phyloP scores from a whole-genome alignment of 2,888 invertebrate genomes.

The Pyrocoelia pectoralis region DNA sequence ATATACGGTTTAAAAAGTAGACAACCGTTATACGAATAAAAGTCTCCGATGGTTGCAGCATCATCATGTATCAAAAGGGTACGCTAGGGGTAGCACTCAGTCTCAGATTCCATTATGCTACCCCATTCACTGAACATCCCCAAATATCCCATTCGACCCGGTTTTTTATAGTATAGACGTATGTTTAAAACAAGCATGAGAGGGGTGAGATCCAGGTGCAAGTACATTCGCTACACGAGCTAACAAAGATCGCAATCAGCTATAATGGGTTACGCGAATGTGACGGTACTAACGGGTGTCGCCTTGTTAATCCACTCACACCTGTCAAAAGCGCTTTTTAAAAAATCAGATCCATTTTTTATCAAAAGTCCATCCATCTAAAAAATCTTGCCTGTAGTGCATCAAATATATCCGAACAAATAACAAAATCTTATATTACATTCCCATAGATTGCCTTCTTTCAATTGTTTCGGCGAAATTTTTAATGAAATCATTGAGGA shows the following conservation, averaged over 20 bases:
- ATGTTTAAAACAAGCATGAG: conserved; percentile 51
- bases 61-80: conserved; percentile 59
- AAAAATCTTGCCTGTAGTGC: too few species aligned
- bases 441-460: too few species aligned
- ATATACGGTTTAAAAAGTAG: conserved; percentile 24
- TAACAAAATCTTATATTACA: too few species aligned
- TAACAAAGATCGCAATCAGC: conserved; percentile 59
- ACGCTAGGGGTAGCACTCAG: conserved; percentile 57
- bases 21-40: conserved; percentile 43
- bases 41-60: conserved; percentile 52
- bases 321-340: conserved; percentile 37
- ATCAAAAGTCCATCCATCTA: background rate
- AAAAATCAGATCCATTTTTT: background rate
- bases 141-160: conserved; percentile 58
- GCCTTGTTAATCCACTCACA: conserved; percentile 39
- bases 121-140: conserved; percentile 59
- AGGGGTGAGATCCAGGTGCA: conserved; percentile 60
- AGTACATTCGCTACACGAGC: conserved; percentile 56
- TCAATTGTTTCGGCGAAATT: too few species aligned
- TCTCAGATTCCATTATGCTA: conserved; percentile 61
- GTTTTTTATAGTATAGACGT: conserved; percentile 51
- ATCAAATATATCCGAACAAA: too few species aligned
- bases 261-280: conserved; percentile 54
- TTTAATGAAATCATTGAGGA: too few species aligned
- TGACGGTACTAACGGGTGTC: conserved; percentile 37